Conservation (phyloP, 2,888 invertebrate genomes). For the Drosophila melanosoma region DNA sequence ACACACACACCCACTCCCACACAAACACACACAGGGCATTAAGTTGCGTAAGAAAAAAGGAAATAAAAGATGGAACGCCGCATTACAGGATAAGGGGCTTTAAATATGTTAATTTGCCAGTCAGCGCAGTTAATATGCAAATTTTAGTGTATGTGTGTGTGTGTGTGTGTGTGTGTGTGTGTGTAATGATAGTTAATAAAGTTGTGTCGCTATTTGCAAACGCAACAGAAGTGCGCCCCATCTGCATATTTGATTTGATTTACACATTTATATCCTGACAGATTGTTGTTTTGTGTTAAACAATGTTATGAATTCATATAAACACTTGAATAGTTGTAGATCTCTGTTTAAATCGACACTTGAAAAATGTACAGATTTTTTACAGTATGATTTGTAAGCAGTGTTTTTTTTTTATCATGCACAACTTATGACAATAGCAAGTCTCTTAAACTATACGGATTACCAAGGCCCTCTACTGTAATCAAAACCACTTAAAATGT, state of each 20-base stretch:
- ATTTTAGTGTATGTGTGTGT: conserved; percentile 4
- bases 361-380: background rate
- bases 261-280: conserved; percentile 22
- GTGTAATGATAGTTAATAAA: conserved; percentile 33
- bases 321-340: background rate
- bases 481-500: background rate
- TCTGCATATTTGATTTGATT: conserved; percentile 45
- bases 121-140: conserved; percentile 41
- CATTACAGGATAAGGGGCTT: conserved; percentile 71
- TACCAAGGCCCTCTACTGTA: background rate
- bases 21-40: conserved; percentile 25
- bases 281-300: conserved; percentile 18
- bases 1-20: conserved; percentile 1
- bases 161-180: background rate
- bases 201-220: conserved; percentile 7
- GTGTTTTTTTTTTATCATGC: background rate
- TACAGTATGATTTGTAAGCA: background rate
- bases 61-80: conserved; percentile 48
- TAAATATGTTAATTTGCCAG: conserved; percentile 72
- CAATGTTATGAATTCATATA: background rate
- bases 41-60: conserved; percentile 39
- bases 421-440: background rate
- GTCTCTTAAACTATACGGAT: background rate
- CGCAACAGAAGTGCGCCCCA: conserved; percentile 31
- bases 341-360: background rate